Percentiles rank a stretch among this genome's conserved stretches.
phyloP scores from a whole-genome alignment of 1,140 invertebrate genomes.

The Coenobita brevimanus region DNA sequence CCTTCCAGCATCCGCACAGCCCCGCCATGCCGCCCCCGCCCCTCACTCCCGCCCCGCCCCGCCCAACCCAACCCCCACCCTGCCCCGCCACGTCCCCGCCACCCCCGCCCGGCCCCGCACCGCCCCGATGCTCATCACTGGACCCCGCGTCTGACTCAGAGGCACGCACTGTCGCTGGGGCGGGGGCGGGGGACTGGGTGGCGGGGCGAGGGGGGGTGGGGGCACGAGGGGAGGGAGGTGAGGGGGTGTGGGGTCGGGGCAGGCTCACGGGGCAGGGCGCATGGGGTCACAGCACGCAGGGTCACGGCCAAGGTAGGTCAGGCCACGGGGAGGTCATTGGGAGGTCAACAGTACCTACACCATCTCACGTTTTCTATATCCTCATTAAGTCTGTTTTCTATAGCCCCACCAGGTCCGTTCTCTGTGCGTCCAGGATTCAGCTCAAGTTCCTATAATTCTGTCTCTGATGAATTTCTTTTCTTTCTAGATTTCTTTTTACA shows the following conservation, averaged over 20 bases:
- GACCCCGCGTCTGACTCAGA: background rate
- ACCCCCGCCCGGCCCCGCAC: background rate
- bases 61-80: background rate
- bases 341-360: too few species aligned
- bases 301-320: too few species aligned
- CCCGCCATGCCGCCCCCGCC: conserved; percentile 59
- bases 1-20: conserved; percentile 68
- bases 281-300: too few species aligned
- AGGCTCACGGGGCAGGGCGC: background rate
- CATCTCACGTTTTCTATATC: too few species aligned
- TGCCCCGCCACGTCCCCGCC: background rate
- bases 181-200: background rate
- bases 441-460: too few species aligned
- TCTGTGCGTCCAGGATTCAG: too few species aligned
- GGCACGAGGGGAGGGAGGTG: background rate
- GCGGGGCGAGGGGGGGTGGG: background rate
- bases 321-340: too few species aligned
- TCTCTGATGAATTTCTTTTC: too few species aligned
- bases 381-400: too few species aligned
- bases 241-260: background rate
- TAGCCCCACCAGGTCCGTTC: too few species aligned
- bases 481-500: too few species aligned
- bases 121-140: background rate
- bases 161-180: background rate
- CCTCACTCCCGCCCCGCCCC: conserved; percentile 12